A percentile compares a stretch with the other conserved stretches of the same genome.
phyloP scores from a whole-genome alignment of 2,888 invertebrate genomes.

The Apamea monoglypha region DNA sequence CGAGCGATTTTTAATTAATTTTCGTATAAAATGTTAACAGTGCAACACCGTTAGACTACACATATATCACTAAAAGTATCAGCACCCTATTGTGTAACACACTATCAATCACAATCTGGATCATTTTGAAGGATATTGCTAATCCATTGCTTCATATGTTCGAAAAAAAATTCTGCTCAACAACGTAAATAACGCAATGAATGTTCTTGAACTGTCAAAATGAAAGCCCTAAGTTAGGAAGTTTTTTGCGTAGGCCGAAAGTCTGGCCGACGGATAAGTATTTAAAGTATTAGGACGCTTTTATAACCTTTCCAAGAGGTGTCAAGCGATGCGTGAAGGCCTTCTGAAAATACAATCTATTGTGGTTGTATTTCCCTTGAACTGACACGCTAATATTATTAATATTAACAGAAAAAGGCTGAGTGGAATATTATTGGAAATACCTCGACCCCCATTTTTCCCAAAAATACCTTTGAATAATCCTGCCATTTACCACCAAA shows the following conservation, averaged over 20 bases:
- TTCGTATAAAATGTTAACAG: background rate
- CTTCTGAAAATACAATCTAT: constrained; percentile 18
- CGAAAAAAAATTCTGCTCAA: too few species aligned
- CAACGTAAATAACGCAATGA: too few species aligned
- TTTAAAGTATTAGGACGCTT: too few species aligned
- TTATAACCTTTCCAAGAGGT: constrained; percentile 4
- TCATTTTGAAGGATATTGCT: too few species aligned
- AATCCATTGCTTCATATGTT: too few species aligned
- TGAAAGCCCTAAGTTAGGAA: too few species aligned
- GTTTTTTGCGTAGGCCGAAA: background rate
- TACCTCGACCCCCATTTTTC: background rate
- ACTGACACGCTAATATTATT: background rate
- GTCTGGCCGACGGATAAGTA: background rate
- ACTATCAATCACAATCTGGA: too few species aligned
- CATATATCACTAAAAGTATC: too few species aligned
- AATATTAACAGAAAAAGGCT: background rate
- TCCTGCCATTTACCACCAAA: background rate
- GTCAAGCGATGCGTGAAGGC: background rate
- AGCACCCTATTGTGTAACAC: too few species aligned
- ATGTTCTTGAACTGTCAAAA: too few species aligned
- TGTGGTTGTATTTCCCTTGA: background rate
- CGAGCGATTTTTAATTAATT: background rate
- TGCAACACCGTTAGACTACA: background rate
- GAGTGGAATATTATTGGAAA: background rate
- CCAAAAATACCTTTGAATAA: background rate